These are phyloP conservation scores for Etheostoma nigrum DNA, from an alignment of 2,797 vertebrate species.

Conservation along the genomic window DNA sequence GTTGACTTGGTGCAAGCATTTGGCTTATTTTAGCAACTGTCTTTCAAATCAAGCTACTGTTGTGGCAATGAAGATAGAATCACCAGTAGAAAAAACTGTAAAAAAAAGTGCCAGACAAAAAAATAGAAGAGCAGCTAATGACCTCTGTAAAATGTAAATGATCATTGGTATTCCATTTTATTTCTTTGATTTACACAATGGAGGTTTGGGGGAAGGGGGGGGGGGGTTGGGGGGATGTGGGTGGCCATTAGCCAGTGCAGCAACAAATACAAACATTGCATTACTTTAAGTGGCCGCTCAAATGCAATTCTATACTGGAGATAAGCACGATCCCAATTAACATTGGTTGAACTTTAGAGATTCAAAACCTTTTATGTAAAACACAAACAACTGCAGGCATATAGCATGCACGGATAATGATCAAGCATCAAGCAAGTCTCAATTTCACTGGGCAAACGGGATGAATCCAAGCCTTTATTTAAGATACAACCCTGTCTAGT, in stretches of 20 bases:
- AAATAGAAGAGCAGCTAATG: background rate
- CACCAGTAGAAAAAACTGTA: too few species aligned
- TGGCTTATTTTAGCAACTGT: background rate
- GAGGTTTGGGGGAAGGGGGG: conserved; percentile 4
- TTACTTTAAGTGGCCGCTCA: background rate
- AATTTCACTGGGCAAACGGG: conserved; percentile 13
- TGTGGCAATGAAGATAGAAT: background rate
- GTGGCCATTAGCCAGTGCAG: conserved; percentile 27
- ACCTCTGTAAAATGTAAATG: background rate
- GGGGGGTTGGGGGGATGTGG: too few species aligned
- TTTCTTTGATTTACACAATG: conserved; percentile 1
- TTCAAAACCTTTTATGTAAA: conserved; percentile 40
- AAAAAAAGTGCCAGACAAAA: background rate
- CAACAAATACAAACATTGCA: conserved; percentile 23
- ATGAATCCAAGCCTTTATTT: conserved; percentile 10
- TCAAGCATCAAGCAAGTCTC: conserved; percentile 20
- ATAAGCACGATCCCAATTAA: conserved; percentile 21
- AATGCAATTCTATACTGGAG: background rate
- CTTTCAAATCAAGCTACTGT: background rate
- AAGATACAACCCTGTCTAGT: background rate
- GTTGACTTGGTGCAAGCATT: background rate
- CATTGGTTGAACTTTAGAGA: conserved; percentile 1
- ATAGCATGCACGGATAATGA: background rate
- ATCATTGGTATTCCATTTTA: background rate
- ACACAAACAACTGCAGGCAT: conserved; percentile 25